These are phyloP conservation scores for Apostichopus leukothele DNA, from an alignment of 53 echinoderm and acorn worm genomes.

Conservation along the genomic window DNA sequence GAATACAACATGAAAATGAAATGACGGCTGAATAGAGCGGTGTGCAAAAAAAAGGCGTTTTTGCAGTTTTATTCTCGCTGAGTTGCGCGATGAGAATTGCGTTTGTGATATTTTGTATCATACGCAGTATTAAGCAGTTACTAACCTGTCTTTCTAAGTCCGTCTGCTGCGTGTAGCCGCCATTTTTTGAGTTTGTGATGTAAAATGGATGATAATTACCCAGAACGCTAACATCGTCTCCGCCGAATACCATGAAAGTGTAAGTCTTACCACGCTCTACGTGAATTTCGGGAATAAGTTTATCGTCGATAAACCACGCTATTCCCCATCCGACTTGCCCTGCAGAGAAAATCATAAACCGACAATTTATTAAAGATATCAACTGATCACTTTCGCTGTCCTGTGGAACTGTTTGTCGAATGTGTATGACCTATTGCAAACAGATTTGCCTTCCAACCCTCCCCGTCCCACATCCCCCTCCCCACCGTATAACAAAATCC, in stretches of 20 bases:
- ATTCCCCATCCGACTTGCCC: constrained; percentile 79
- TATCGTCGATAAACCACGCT: constrained; percentile 75
- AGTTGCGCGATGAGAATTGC: no score
- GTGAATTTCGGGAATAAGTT: constrained; percentile 74
- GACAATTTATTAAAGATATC: not conserved
- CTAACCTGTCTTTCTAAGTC: constrained; percentile 58
- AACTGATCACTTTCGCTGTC: not conserved
- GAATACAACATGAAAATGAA: no score
- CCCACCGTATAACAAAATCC: no score
- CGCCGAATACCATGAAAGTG: constrained; percentile 78
- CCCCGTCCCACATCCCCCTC: no score
- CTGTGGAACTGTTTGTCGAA: no score
- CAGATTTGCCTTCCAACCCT: no score
- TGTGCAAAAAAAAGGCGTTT: no score
- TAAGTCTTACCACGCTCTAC: constrained; percentile 70
- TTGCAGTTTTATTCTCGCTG: no score
- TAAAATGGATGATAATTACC: constrained; percentile 89
- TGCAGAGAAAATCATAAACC: not conserved
- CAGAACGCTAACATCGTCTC: constrained; percentile 53
- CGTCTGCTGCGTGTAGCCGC: constrained; percentile 66
- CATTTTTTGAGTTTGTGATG: constrained; percentile 67
- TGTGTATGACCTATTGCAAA: no score
- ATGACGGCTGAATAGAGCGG: no score
- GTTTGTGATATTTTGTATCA: no score
- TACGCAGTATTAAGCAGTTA: not conserved